Percentiles rank a stretch among this genome's conserved stretches.
These are phyloP conservation scores for Diadumene lineata DNA, from an alignment of 92 coral and sea anemone genomes.

Conservation along the genomic window DNA sequence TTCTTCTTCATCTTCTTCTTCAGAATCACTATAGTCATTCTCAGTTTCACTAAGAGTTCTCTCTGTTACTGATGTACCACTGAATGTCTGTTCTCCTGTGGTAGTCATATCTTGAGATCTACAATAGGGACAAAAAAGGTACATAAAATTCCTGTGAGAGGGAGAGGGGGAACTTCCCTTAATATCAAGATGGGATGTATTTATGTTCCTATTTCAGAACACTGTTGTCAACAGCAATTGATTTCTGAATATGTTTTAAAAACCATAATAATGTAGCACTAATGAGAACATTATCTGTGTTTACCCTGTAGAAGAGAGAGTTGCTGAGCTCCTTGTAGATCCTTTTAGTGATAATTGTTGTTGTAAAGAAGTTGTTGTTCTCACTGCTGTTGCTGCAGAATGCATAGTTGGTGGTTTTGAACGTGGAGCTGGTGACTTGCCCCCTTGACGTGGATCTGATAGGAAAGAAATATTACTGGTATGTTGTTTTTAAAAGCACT, in stretches of 20 bases:
- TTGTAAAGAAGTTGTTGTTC: slow-evolving; percentile 63
- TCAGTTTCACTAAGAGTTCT: slow-evolving; percentile 87
- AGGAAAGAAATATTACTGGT: background rate
- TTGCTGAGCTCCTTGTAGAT: slow-evolving; percentile 61
- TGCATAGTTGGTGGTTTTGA: slow-evolving; percentile 75
- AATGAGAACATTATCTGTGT: background rate
- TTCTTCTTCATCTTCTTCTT: slow-evolving; percentile 23
- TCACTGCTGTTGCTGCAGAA: slow-evolving; percentile 84
- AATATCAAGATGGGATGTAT: too few relatives aligned
- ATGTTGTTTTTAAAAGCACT: too few relatives aligned
- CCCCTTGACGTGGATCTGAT: slow-evolving; percentile 43
- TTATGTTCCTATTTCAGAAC: too few relatives aligned
- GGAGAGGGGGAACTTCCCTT: too few relatives aligned
- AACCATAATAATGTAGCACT: background rate
- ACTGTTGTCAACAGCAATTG: too few relatives aligned
- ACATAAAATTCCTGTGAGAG: too few relatives aligned
- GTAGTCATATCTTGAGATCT: slow-evolving; percentile 31
- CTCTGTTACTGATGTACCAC: slow-evolving; percentile 88
- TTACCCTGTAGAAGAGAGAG: slow-evolving; percentile 80
- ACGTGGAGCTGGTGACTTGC: slow-evolving; percentile 38
- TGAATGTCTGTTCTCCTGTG: slow-evolving; percentile 72
- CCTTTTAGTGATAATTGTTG: slow-evolving; percentile 57
- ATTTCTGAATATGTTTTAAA: background rate
- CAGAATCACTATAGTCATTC: slow-evolving; percentile 49
- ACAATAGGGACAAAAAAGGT: too few relatives aligned